These are phyloP conservation scores for Paguma larvata DNA, from an alignment of 2,797 vertebrate species.

Conservation along the genomic window DNA sequence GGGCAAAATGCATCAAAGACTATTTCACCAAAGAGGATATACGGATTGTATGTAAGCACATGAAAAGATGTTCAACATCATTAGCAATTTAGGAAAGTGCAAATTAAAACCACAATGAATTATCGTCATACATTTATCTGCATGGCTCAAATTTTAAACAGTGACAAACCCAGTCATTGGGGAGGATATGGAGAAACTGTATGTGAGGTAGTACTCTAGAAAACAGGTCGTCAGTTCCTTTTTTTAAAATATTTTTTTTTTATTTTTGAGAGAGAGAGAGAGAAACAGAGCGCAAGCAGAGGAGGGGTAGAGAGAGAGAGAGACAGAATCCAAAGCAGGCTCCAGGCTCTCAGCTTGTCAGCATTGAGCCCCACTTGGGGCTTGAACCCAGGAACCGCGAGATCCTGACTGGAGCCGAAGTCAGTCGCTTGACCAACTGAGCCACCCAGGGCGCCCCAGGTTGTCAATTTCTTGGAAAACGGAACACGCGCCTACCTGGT, in stretches of 20 bases:
- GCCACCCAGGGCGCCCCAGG: too few relatives aligned
- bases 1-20: not conserved
- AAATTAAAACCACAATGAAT: not conserved
- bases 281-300: too few relatives aligned
- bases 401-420: too few relatives aligned
- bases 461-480: not conserved
- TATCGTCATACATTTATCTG: not conserved
- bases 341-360: too few relatives aligned
- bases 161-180: not conserved
- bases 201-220: not conserved
- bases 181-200: not conserved
- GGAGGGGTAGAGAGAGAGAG: too few relatives aligned
- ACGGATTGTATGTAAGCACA: not conserved
- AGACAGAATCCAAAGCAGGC: too few relatives aligned
- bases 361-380: too few relatives aligned
- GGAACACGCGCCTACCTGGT: not conserved
- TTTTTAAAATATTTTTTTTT: too few relatives aligned
- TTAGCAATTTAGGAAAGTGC: constrained; percentile 19
- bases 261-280: too few relatives aligned
- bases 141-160: not conserved
- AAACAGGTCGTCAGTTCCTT: not conserved
- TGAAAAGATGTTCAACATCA: not conserved
- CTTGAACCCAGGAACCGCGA: too few relatives aligned
- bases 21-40: not conserved
- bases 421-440: too few relatives aligned